Evolutionary conservation across 1,140 invertebrate genomes (phyloP).

Genomic region (Drosophila fuyamai): DNA sequence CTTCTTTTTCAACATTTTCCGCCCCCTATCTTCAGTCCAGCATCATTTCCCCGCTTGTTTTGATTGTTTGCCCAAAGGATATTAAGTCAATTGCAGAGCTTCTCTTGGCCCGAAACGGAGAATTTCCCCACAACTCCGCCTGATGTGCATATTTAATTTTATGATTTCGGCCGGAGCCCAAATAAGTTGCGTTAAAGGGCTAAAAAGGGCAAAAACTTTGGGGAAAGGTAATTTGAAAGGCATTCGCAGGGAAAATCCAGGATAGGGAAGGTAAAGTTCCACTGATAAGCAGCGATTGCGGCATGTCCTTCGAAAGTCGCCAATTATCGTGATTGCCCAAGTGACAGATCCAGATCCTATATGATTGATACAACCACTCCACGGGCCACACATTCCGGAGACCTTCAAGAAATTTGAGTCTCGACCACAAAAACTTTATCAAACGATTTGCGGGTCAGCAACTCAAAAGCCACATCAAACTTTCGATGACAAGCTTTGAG

Average conservation of each 20-base stretch:
- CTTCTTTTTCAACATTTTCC: constrained; percentile 2
- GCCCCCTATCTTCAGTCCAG: background rate
- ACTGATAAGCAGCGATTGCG: background rate
- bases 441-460: constrained; percentile 23
- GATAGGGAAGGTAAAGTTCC: background rate
- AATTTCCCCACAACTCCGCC: constrained; percentile 8
- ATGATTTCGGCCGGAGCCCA: constrained; percentile 37
- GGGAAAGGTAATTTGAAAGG: constrained; percentile 13
- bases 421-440: constrained; percentile 41
- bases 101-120: background rate
- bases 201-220: background rate
- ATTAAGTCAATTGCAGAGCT: constrained; percentile 74
- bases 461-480: constrained; percentile 19
- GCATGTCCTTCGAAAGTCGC: constrained; percentile 10
- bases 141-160: constrained; percentile 76
- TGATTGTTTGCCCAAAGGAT: constrained; percentile 78
- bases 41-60: constrained; percentile 21
- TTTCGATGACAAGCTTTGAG: constrained; percentile 6
- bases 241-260: background rate
- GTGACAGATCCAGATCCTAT: constrained; percentile 13
- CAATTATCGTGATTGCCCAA: constrained; percentile 40
- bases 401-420: background rate
- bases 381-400: background rate
- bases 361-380: constrained; percentile 32
- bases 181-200: background rate